Evolutionary conservation across 2,888 invertebrate genomes (phyloP), one percentile per base, ranked within the genome.

Genomic region (Mellilla xanthometata): DNA sequence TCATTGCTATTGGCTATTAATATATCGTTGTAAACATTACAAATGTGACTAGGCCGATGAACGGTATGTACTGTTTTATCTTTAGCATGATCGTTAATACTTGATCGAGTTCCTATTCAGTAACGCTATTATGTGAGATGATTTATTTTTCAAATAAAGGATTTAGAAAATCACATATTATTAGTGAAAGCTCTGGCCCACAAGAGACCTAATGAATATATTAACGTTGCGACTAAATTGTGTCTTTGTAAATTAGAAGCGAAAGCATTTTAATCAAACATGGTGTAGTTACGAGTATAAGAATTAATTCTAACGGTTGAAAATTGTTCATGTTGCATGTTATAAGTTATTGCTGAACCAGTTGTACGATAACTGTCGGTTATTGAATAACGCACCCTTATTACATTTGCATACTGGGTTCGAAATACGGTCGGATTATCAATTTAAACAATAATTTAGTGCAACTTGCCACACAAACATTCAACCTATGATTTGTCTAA

Each of bases 391-490:
- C 56, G 52, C 58, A 72, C 66, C 64, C 66, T 71, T 64, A 59
- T 66, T 68, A 61, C 49, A 72, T 76, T 75, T 72, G 62, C 76
- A 73, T 75, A 66, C 56, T 54, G 51, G 62, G 45, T 54, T 63
- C 44, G 52, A 52, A 58, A 58, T 53, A 52, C 43, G 43, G 15
- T 34, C 49, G 48, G 54, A 56, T 58, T 62, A 72, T 68, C 62
- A 68, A 64, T 67, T 63, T 60, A 58, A 49, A 63, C 39, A 41
- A 56, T 60, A 65, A 58, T 58, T 57, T 62, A 61, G 55, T 60
- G 62, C 52, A 52, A 34, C 53, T 60, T 58, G 58, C 52, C 40
- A 48, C 56, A 52, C 47, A 47, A 64, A 62, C 56, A 52, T 55
- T 53, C 54, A 49, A 56, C 47, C 50, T 61, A 62, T 64, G 65